Conservation (phyloP, 2,797 vertebrate genomes). For the Odontamblyopus lacepedii region DNA sequence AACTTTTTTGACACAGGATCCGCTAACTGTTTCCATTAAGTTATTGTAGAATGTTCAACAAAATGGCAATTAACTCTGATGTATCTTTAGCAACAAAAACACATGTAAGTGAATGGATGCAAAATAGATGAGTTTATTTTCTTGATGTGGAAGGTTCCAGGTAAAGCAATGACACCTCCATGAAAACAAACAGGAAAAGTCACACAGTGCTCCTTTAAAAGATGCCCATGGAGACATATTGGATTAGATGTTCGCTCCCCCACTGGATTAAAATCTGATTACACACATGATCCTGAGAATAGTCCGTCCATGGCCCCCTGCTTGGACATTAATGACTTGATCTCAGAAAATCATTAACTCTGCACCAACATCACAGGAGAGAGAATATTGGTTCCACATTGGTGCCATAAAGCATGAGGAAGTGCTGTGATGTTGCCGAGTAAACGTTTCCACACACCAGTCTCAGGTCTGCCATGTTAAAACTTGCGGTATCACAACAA, state of each 20-base stretch:
- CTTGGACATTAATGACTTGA: constrained; percentile 18
- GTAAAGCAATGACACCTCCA: too few species aligned
- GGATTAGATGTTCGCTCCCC: constrained; percentile 33
- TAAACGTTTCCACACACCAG: constrained; percentile 59
- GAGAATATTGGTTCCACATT: constrained; percentile 15
- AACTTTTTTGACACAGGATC: too few species aligned
- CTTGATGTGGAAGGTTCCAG: too few species aligned
- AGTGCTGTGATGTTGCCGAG: constrained; percentile 56
- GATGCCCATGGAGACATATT: not conserved
- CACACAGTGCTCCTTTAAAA: not conserved
- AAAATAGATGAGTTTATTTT: too few species aligned
- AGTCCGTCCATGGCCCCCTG: constrained; percentile 20
- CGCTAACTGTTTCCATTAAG: too few species aligned
- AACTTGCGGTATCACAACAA: constrained; percentile 53
- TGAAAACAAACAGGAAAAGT: too few species aligned
- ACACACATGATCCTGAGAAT: constrained; percentile 30
- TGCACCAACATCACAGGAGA: not conserved
- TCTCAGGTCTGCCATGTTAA: constrained; percentile 51
- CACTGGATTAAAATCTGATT: constrained; percentile 32
- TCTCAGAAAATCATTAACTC: not conserved
- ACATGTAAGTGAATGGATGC: too few species aligned
- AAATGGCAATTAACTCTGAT: too few species aligned
- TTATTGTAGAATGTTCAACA: too few species aligned
- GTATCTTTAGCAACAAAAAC: too few species aligned
- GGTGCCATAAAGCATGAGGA: constrained; percentile 25